These are phyloP conservation scores for Ptychobarbus kaznakovi DNA, from an alignment of 2,797 vertebrate species.

Conservation along the genomic window DNA sequence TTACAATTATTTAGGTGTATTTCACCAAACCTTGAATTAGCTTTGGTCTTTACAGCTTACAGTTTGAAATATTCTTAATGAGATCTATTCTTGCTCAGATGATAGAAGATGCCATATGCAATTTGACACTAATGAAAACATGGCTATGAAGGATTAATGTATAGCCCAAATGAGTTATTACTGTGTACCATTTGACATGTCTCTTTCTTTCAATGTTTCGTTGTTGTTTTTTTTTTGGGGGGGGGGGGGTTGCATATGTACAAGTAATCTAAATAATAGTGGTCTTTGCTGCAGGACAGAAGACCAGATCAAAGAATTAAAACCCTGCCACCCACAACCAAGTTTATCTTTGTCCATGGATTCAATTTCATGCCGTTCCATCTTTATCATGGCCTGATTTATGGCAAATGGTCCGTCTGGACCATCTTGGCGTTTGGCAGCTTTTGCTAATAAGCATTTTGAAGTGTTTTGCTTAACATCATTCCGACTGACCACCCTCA, in stretches of 20 bases:
- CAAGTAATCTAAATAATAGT: too few relatives aligned
- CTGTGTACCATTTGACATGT: background rate
- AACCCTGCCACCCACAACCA: background rate
- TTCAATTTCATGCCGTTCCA: background rate
- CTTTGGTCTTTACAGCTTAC: background rate
- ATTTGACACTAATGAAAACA: background rate
- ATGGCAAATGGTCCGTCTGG: background rate
- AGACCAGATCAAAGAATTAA: background rate
- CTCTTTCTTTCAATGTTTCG: background rate
- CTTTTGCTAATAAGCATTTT: slow-evolving; percentile 59
- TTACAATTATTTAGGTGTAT: background rate
- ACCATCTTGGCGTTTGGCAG: slow-evolving; percentile 43
- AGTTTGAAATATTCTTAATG: background rate
- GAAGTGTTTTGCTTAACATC: slow-evolving; percentile 55
- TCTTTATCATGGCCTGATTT: slow-evolving; percentile 21
- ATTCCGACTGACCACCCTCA: slow-evolving; percentile 60
- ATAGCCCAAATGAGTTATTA: background rate
- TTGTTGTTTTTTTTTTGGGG: background rate
- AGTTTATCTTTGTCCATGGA: slow-evolving; percentile 6
- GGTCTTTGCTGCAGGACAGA: background rate
- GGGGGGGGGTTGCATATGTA: background rate
- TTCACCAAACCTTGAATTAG: background rate
- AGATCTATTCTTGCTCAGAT: background rate
- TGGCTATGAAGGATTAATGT: background rate
- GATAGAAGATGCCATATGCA: background rate